Evolutionary conservation across 53 echinoderm and acorn worm species (phyloP), one percentile per base, ranked within the genome.

Genomic region (Henricia sp.): DNA sequence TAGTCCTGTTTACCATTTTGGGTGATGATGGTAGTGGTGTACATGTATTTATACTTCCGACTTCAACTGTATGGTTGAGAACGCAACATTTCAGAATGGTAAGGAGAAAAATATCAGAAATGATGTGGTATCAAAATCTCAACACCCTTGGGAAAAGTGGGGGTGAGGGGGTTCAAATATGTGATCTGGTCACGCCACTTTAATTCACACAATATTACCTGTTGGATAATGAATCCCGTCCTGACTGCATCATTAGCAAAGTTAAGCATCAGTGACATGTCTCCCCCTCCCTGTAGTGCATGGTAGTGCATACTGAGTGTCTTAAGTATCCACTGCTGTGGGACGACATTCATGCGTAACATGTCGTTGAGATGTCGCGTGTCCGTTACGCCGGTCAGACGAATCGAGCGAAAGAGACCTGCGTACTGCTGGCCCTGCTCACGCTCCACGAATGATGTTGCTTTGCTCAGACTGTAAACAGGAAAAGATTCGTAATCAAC

Each of bases 331-430:
- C 99, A 99, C 38, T 88, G 83, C 46, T 89, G 92, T 6, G 99
- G 99, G 8, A 99, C 67, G 16, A 99, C 99, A 33, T 95, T 99
- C 99, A 99, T 99, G 50, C 88, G 77, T 25, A 99, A 86, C 99
- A 99, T 99, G 82, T 99, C 99, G 52, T 99, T 94, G 28, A 99
- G 87, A 68, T 95, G 92, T 25, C 94, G 69, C 6, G 99, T 97
- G 71, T 97, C 99, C 17, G 94, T 92, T 70, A 97, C 92, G n/a
- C 99, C 99, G 46, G 88, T 88, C 88, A 95, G 87, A 34, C 99
- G 86, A 53, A 97, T 65, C 0, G 92, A 88, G 87, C 91, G 90
- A 83, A 97, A 97, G 51, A 97, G 92, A 21, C 92, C 87, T 17
- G 90, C 94, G 50, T 94, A 97, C 34, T 67, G 70, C 72, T 94